Evolutionary conservation across 2,113 vertebrate species (phyloP).

Genomic region (Alethe diademata): DNA sequence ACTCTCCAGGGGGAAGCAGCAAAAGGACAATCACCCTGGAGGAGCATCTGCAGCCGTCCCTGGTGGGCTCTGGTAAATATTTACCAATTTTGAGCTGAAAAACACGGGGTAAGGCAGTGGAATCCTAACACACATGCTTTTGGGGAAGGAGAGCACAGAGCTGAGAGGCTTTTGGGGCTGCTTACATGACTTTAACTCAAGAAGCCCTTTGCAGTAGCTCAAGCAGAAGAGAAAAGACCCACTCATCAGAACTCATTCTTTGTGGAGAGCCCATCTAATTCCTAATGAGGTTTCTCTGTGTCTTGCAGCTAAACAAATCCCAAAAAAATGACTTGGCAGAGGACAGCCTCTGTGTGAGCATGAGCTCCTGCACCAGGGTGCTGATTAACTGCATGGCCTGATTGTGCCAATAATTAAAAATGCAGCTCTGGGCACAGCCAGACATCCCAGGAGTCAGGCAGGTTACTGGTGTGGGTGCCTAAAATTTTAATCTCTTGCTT

Average conservation of each 20-base stretch:
- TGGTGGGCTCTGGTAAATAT: background rate
- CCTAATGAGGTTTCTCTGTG: constrained; percentile 13
- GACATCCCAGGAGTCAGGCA: background rate
- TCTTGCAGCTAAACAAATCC: background rate
- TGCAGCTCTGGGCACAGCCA: background rate
- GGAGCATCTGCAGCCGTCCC: background rate
- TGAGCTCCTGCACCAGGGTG: background rate
- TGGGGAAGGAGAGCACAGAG: background rate
- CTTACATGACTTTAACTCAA: constrained; percentile 32
- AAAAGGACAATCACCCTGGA: background rate
- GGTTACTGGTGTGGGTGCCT: background rate
- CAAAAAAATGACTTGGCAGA: background rate
- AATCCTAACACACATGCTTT: background rate
- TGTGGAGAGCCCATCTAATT: background rate
- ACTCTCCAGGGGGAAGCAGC: background rate
- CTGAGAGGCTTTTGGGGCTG: constrained; percentile 11
- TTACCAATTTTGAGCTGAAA: constrained; percentile 29
- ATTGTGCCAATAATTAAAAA: constrained; percentile 23
- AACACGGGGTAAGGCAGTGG: background rate
- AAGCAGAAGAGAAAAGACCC: constrained; percentile 17
- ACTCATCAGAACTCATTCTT: constrained; percentile 40
- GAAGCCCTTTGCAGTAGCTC: background rate
- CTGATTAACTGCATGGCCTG: background rate
- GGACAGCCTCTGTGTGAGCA: background rate
- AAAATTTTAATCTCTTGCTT: background rate